Evolutionary conservation across 2,113 vertebrate species (phyloP), one percentile per base, ranked within the genome.

Genomic region (Myrmecophaga tridactyla): DNA sequence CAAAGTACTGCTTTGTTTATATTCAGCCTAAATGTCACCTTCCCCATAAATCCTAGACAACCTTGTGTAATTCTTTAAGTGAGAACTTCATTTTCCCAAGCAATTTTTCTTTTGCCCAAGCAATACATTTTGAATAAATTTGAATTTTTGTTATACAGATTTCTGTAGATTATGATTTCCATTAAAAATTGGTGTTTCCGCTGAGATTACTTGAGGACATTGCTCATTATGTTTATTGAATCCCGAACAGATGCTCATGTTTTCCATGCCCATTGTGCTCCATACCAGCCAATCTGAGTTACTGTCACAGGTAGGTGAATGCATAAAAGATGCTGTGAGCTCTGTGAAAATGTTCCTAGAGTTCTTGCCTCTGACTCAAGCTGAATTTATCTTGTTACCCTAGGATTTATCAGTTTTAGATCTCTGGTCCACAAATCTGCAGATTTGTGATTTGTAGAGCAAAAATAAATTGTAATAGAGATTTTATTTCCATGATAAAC

Each of bases 271-370:
- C 18, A 36, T 36, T 23, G 4, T 12, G 9, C 27, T 27, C 41
- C 18, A 34, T 34, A 7, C 20, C 15, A 4, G 17, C 7, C 53
- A 46, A 0, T 39, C 18, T 29, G 21, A 1, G 17, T 34, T 23
- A 48, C 34, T 43, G 51, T 34, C 17, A 13, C 53, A 9, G 34
- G 43, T 23, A 67, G 7, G 21, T 51, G 34, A 27, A 13, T 36
- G 34, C 34, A 23, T 7, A 15, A 43, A n/a, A 43, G 18, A 11
- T 31, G 46, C 14, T 29, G 11, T 14, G 18, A 65, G 10, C 4
- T 46, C 43, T 67, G 63, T 67, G 82, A 67, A 67, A 73, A 73
- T 14, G 12, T 41, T 73, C 39, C 27, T 73, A 43, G 23, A 73
- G 23, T 12, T 13, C 11, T 73, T 73, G 23, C 39, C 12, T 73